These are phyloP conservation scores for Calliopsis andreniformis DNA, from an alignment of 1,140 invertebrate genomes.

Conservation along the genomic window DNA sequence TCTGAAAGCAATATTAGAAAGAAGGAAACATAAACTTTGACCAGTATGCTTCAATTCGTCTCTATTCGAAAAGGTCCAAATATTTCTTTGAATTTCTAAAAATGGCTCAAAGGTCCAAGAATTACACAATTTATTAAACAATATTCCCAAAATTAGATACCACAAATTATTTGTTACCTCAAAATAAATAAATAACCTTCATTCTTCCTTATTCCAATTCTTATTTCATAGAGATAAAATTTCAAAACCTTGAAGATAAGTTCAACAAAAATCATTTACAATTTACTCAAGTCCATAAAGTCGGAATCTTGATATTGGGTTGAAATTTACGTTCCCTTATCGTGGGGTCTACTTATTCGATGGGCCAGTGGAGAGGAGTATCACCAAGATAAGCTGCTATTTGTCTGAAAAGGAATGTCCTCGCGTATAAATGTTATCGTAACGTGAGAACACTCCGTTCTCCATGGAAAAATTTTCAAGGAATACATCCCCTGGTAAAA, in stretches of 20 bases:
- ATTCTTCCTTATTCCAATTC: too few relatives aligned
- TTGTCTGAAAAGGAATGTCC: conserved; percentile 37
- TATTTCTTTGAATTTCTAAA: too few relatives aligned
- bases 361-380: conserved; percentile 33
- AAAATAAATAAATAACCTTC: too few relatives aligned
- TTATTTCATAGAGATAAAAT: too few relatives aligned
- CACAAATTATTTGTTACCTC: too few relatives aligned
- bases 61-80: too few relatives aligned
- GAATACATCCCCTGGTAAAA: not conserved
- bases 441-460: conserved; percentile 11
- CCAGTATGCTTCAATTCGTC: too few relatives aligned
- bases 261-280: conserved; percentile 17
- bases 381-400: conserved; percentile 53
- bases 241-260: not conserved
- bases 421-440: conserved; percentile 55
- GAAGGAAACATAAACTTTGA: too few relatives aligned
- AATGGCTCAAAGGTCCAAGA: too few relatives aligned
- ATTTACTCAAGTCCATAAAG: conserved; percentile 5
- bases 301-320: not conserved
- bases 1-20: too few relatives aligned
- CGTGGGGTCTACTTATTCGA: conserved; percentile 49
- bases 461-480: not conserved
- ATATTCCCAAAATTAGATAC: too few relatives aligned
- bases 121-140: too few relatives aligned
- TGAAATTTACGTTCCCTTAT: conserved; percentile 50